Evolutionary conservation across 2,797 vertebrate genomes (phyloP), one percentile per base, ranked within the genome.

Genomic region (Onychomys arenicola): DNA sequence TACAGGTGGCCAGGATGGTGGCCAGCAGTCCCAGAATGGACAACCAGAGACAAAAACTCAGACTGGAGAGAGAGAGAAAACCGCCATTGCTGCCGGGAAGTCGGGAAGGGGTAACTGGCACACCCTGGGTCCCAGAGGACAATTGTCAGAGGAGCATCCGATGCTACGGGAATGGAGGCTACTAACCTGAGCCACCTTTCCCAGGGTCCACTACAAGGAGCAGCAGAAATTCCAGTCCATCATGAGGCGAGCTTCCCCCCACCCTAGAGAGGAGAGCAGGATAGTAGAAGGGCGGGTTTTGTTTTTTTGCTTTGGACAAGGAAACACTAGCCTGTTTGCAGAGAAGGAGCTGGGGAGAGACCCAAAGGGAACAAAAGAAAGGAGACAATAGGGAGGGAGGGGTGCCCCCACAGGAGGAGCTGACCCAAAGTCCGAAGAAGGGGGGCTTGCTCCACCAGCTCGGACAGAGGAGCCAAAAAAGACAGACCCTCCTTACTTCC

Each of bases 291-390:
- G 32, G 27, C 43, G 49, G 78, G 75, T 67, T 80, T 49, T 57
- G 40, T 86, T 85, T 83, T 46, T 43, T 19, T 13, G 71, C 90
- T 90, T 4, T 63, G 52, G 52, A 57, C 52, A 2, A 29, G 91
- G 96, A 97, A 96, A 96, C 90, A 11, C 2, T 92, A 94, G 87
- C 92, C 94, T 25, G 21, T 65, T 65, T 43, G 46, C 63, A 27
- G 49, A 63, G 83, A 93, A 88, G 88, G 73, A 59, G 80, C 87
- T 94, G 46, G 73, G 34, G 67, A 81, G 71, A 88, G 81, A 90
- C 85, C n/a, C 14, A 4, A 76, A n/a, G 37, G 89, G 59, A 94
- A 85, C 77, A 52, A 82, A 90, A 91, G 82, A 61, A 82, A 69
- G 78, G 71, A 61, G 80, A 93, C 86, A 87, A 40, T 63, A 63